Evolutionary conservation across 2,888 invertebrate species (phyloP).

Genomic region (Drosophila niveifrons): DNA sequence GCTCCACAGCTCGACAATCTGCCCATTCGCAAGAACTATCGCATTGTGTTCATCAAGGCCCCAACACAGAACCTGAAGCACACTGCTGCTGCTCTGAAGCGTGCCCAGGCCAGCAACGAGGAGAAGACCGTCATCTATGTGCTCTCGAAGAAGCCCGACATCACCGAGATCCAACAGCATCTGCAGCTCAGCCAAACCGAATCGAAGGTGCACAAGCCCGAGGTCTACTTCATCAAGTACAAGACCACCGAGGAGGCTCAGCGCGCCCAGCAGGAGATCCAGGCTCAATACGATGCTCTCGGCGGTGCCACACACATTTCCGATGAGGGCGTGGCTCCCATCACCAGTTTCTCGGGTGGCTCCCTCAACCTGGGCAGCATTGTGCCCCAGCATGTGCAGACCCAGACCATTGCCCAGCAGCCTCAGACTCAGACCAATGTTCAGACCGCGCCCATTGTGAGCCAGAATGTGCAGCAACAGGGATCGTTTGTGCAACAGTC

Average conservation of each 20-base stretch:
- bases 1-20: constrained; percentile 60
- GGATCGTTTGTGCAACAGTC: constrained; percentile 35
- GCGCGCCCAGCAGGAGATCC: constrained; percentile 84
- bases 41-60: constrained; percentile 85
- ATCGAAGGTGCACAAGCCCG: constrained; percentile 83
- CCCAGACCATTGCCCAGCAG: constrained; percentile 37
- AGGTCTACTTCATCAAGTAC: constrained; percentile 85
- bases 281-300: constrained; percentile 84
- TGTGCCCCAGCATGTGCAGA: constrained; percentile 52
- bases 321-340: constrained; percentile 83
- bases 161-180: constrained; percentile 87
- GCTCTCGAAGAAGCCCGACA: constrained; percentile 83
- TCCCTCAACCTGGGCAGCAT: constrained; percentile 67
- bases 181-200: constrained; percentile 86
- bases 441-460: constrained; percentile 40
- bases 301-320: constrained; percentile 84
- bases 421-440: constrained; percentile 52
- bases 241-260: constrained; percentile 84
- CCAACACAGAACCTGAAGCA: constrained; percentile 85
- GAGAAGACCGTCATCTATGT: constrained; percentile 85
- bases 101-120: constrained; percentile 81
- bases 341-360: constrained; percentile 75
- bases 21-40: constrained; percentile 84
- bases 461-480: constrained; percentile 58
- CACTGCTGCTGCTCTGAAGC: constrained; percentile 82